Evolutionary conservation across 2,113 vertebrate species (phyloP).

Genomic region (Empidonax alnorum): DNA sequence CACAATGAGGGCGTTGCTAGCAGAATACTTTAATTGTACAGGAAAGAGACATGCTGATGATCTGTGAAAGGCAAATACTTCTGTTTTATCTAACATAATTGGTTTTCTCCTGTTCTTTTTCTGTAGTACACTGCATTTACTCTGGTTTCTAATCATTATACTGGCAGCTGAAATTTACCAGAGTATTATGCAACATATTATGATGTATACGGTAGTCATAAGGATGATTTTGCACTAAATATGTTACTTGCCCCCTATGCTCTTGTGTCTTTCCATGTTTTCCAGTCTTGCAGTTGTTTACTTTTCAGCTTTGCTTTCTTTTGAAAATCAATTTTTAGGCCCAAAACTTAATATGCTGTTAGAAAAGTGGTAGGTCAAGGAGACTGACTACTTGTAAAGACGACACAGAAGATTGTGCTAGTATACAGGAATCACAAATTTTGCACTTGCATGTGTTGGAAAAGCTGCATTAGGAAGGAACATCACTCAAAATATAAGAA

Average conservation of each 20-base stretch:
- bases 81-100: neutral
- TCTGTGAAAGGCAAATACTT: neutral
- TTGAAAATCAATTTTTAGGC: neutral
- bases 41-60: neutral
- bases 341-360: neutral
- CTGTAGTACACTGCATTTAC: neutral
- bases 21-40: neutral
- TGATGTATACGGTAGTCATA: rapidly evolving
- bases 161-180: neutral
- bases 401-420: neutral
- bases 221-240: neutral
- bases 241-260: neutral
- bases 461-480: neutral
- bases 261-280: neutral
- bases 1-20: no score
- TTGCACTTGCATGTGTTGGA: neutral
- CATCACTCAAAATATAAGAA: neutral
- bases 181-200: neutral
- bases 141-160: neutral
- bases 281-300: neutral
- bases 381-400: neutral
- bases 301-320: neutral
- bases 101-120: neutral
- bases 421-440: neutral
- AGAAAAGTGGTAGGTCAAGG: neutral